Evolutionary conservation across 2,888 invertebrate genomes (phyloP).

Genomic region (Horisme vitalbata): DNA sequence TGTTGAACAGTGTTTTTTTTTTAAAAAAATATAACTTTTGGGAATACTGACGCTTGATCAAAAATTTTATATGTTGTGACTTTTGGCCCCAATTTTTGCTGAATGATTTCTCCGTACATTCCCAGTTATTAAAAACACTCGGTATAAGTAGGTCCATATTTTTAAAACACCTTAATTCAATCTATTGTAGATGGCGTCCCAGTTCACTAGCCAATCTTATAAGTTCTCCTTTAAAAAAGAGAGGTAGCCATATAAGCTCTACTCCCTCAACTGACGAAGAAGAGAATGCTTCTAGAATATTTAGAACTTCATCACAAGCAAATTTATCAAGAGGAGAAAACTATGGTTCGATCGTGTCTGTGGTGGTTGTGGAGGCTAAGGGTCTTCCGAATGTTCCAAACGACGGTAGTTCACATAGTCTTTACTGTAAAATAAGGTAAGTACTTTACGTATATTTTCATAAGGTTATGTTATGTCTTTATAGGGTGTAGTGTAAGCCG

Average conservation of each 20-base stretch:
- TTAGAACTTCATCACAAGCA: constrained; percentile 3
- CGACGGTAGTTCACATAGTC: constrained; percentile 53
- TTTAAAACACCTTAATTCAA: background rate
- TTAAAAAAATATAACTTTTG: no score
- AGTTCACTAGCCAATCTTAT: constrained; percentile 44
- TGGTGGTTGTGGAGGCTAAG: constrained; percentile 67
- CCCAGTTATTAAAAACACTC: no score
- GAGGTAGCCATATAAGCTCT: constrained; percentile 37
- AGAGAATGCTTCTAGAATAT: constrained; percentile 9
- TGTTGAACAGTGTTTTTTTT: no score
- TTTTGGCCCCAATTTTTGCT: no score
- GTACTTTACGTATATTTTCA: no score
- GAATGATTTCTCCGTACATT: no score
- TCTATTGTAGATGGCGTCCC: constrained; percentile 51
- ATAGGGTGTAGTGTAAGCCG: no score
- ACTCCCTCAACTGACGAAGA: constrained; percentile 25
- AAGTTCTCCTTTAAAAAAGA: constrained; percentile 36
- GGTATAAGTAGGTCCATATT: no score
- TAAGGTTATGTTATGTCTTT: no score
- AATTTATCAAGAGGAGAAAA: no score
- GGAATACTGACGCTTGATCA: no score
- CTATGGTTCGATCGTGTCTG: constrained; percentile 53
- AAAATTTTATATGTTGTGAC: no score
- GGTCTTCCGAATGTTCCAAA: constrained; percentile 57
- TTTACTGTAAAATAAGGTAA: constrained; percentile 68